Evolutionary conservation across 2,888 invertebrate species (phyloP).

Genomic region (Parthenolecanium corni): DNA sequence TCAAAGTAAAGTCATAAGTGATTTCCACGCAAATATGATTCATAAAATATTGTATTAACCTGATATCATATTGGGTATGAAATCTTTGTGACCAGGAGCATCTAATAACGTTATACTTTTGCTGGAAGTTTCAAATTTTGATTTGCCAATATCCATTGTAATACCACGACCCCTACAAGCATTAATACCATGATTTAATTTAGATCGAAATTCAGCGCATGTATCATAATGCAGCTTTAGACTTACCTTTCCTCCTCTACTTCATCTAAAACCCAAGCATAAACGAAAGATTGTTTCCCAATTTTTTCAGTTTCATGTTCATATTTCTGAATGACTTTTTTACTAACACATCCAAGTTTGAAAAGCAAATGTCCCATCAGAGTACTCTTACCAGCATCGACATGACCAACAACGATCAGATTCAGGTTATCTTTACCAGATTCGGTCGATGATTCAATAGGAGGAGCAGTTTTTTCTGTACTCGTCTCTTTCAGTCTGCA

Average conservation of each 20-base stretch:
- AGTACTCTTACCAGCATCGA: slow-evolving; percentile 94
- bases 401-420: slow-evolving; percentile 89
- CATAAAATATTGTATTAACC: slow-evolving; percentile 18
- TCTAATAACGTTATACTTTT: slow-evolving; percentile 77
- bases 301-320: slow-evolving; percentile 94
- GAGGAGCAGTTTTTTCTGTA: slow-evolving; percentile 3
- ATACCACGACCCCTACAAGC: slow-evolving; percentile 70
- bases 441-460: background rate
- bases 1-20: background rate
- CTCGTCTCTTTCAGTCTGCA: background rate
- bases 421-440: slow-evolving; percentile 63
- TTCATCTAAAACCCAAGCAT: slow-evolving; percentile 98
- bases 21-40: background rate
- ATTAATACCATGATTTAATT: background rate
- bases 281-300: slow-evolving; percentile 96
- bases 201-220: background rate
- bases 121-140: slow-evolving; percentile 77
- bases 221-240: background rate
- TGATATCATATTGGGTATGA: slow-evolving; percentile 99
- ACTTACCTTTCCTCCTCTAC: slow-evolving; percentile 81
- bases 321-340: slow-evolving; percentile 86
- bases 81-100: slow-evolving; percentile 98
- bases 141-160: slow-evolving; percentile 95
- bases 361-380: slow-evolving; percentile 92
- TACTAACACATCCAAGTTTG: slow-evolving; percentile 73